Percentiles rank a stretch among this genome's conserved stretches.
Conservation (phyloP, 2,888 invertebrate genomes). For the Eueremaeus valkanovi region DNA sequence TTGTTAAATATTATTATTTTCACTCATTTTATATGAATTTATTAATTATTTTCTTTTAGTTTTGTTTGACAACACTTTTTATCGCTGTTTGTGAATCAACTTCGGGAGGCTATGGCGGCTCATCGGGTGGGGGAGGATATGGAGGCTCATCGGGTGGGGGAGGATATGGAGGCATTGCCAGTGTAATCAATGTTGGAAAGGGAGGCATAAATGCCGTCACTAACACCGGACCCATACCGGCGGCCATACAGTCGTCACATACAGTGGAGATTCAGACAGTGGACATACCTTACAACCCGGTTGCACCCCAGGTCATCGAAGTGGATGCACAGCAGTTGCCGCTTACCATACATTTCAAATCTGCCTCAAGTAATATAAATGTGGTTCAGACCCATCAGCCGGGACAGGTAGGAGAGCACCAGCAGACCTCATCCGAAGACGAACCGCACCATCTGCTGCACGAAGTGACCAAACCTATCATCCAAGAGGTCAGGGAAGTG, state of each 20-base stretch:
- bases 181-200: background rate
- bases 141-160: background rate
- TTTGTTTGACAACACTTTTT: background rate
- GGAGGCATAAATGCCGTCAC: background rate
- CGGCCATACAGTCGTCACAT: constrained; percentile 34
- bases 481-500: constrained; percentile 26
- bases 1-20: too few relatives aligned
- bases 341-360: constrained; percentile 32
- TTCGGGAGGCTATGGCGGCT: background rate
- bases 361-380: constrained; percentile 32
- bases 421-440: constrained; percentile 29
- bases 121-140: background rate
- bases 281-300: constrained; percentile 22
- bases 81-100: background rate
- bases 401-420: background rate
- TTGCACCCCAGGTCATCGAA: constrained; percentile 35
- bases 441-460: constrained; percentile 35
- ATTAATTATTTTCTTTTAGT: background rate
- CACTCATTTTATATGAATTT: too few relatives aligned
- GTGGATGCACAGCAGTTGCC: constrained; percentile 26
- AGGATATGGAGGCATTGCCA: background rate
- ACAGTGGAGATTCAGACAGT: constrained; percentile 34
- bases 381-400: constrained; percentile 33
- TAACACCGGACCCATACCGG: constrained; percentile 11
- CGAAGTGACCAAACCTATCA: constrained; percentile 36